These are phyloP conservation scores for Sturnira hondurensis DNA, from an alignment of 2,113 vertebrate species.

Conservation along the genomic window DNA sequence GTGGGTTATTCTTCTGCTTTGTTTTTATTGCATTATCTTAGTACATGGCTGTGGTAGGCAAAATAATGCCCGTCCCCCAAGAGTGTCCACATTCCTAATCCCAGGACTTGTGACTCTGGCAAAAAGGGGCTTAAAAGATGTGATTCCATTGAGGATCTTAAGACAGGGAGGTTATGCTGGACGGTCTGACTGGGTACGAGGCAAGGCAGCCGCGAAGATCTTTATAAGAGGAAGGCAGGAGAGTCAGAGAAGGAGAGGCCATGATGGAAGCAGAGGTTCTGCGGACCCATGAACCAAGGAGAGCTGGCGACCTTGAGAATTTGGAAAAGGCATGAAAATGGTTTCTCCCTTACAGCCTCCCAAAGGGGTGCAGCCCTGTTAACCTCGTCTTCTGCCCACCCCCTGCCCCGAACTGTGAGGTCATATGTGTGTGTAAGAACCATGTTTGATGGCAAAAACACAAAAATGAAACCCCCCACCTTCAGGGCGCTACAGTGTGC, in stretches of 20 bases:
- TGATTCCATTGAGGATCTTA: neutral
- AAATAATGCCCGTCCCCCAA: neutral
- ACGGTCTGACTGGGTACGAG: neutral
- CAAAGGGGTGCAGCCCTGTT: no score
- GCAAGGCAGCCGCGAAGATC: neutral
- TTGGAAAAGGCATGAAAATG: no score
- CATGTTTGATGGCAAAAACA: neutral
- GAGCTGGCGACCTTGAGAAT: neutral
- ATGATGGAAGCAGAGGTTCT: neutral
- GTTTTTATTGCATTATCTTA: neutral
- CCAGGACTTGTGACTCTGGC: neutral
- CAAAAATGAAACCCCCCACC: neutral
- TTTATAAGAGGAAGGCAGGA: neutral
- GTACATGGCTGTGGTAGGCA: neutral
- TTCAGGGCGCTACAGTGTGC: neutral
- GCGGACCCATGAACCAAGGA: rapidly evolving
- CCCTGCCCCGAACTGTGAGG: neutral
- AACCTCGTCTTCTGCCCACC: neutral
- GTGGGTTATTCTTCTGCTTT: neutral
- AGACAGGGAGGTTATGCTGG: neutral
- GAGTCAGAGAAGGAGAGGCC: neutral
- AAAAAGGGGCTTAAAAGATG: neutral
- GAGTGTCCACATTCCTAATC: neutral
- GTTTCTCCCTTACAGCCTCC: no score
- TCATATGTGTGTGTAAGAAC: neutral